Evolutionary conservation across 2,888 invertebrate genomes (phyloP).

Genomic region (Xestia c-nigrum): DNA sequence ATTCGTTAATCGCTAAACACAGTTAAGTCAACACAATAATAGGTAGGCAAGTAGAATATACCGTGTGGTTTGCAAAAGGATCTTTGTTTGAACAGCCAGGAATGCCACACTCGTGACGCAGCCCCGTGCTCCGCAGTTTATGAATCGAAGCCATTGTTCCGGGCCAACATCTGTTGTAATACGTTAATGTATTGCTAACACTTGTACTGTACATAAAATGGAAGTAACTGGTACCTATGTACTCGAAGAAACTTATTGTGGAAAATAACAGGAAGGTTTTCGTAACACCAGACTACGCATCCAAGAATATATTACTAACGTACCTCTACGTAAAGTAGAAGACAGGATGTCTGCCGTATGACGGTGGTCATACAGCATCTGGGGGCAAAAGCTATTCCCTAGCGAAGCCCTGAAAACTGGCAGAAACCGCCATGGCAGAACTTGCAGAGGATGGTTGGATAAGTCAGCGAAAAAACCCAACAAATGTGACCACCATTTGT

Average conservation of each 20-base stretch:
- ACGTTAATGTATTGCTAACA: constrained; percentile 53
- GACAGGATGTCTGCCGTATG: background rate
- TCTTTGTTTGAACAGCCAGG: constrained; percentile 54
- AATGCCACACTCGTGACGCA: constrained; percentile 54
- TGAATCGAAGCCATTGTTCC: constrained; percentile 65
- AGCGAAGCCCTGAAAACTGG: background rate
- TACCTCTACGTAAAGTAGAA: background rate
- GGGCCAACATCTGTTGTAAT: constrained; percentile 61
- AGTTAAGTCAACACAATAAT: constrained; percentile 18
- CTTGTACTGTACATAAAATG: constrained; percentile 18
- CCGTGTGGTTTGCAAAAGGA: constrained; percentile 50
- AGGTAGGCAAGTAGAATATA: constrained; percentile 10
- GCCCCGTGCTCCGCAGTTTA: constrained; percentile 42
- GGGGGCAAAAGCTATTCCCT: background rate
- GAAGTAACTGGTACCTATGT: background rate
- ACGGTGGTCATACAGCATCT: background rate
- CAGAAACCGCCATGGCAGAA: background rate
- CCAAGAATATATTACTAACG: background rate
- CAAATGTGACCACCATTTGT: background rate
- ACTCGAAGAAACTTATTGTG: background rate
- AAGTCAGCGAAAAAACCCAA: background rate
- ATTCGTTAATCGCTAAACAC: background rate
- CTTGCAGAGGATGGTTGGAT: no score
- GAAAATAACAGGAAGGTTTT: background rate
- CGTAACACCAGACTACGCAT: background rate